A percentile compares a stretch with the other conserved stretches of the same genome.
These are phyloP conservation scores for Leptopilina clavipes DNA, from an alignment of 1,140 invertebrate species.

Conservation along the genomic window DNA sequence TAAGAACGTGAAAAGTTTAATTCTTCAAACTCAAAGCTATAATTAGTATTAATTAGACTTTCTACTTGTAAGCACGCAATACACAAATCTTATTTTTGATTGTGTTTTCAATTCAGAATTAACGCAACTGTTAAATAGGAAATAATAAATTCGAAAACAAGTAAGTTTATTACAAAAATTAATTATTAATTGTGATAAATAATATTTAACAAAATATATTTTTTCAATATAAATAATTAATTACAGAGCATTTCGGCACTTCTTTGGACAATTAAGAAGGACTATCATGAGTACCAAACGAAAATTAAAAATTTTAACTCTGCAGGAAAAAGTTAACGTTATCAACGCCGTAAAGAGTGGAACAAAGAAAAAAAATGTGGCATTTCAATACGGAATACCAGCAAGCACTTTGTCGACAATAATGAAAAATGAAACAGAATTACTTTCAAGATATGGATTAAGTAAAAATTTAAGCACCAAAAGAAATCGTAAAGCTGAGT, in stretches of 20 bases:
- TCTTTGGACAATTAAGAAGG: not conserved
- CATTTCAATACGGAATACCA: conserved; percentile 38
- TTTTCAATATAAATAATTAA: not conserved
- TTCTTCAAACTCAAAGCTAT: too few relatives aligned
- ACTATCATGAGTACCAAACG: not conserved
- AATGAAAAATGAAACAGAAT: conserved; percentile 36
- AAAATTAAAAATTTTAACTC: not conserved
- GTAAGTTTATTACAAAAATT: not conserved
- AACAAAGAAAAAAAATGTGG: not conserved
- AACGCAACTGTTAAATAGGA: conserved; percentile 1
- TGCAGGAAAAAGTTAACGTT: not conserved
- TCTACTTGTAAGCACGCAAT: too few relatives aligned
- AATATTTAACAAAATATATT: not conserved
- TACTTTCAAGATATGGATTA: conserved; percentile 16
- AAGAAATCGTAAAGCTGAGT: conserved; percentile 39
- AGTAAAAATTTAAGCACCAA: conserved; percentile 33
- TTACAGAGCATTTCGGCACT: not conserved
- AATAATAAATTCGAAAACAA: not conserved
- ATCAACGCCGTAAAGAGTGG: not conserved
- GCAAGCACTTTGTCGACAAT: conserved; percentile 45
- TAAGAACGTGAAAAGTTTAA: too few relatives aligned
- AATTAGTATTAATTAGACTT: too few relatives aligned
- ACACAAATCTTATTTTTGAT: not conserved
- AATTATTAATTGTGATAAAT: conserved; percentile 2
- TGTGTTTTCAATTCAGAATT: not conserved